phyloP scores from a whole-genome alignment of 2,888 invertebrate genomes.

The Andricus curvator region DNA sequence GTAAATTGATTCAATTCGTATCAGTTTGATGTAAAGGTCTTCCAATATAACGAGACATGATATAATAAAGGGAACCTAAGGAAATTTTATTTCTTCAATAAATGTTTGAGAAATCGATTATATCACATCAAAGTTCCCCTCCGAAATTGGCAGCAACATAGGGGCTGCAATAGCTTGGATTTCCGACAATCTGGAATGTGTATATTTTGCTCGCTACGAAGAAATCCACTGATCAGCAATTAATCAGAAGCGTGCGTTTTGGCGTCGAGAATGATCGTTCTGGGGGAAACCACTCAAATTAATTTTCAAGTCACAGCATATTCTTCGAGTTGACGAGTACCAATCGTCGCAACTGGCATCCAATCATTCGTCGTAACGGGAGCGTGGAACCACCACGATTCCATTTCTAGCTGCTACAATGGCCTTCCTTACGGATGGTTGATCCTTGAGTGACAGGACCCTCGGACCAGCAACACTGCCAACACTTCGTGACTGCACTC shows the following conservation, averaged over 20 bases:
- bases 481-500: conserved; percentile 42
- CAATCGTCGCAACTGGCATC: conserved; percentile 65
- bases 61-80: conserved; percentile 1
- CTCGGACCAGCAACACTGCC: conserved; percentile 61
- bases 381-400: conserved; percentile 63
- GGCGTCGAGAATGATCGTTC: conserved; percentile 53
- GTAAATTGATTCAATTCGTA: background rate
- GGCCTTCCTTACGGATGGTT: conserved; percentile 73
- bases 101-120: conserved; percentile 12
- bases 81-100: background rate
- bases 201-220: background rate
- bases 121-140: background rate
- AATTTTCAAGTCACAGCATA: conserved; percentile 76
- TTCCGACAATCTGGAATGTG: conserved; percentile 11
- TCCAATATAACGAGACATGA: background rate
- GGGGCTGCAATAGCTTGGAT: background rate
- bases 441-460: conserved; percentile 74
- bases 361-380: conserved; percentile 64
- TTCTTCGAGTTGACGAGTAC: conserved; percentile 70
- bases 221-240: conserved; percentile 60
- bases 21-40: background rate
- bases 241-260: conserved; percentile 62
- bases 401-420: conserved; percentile 70
- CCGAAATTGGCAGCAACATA: background rate
- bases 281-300: conserved; percentile 76